A percentile compares a stretch with the other conserved stretches of the same genome.
Conservation (phyloP, 1,140 invertebrate genomes). For the Sweltsa coloradensis region DNA sequence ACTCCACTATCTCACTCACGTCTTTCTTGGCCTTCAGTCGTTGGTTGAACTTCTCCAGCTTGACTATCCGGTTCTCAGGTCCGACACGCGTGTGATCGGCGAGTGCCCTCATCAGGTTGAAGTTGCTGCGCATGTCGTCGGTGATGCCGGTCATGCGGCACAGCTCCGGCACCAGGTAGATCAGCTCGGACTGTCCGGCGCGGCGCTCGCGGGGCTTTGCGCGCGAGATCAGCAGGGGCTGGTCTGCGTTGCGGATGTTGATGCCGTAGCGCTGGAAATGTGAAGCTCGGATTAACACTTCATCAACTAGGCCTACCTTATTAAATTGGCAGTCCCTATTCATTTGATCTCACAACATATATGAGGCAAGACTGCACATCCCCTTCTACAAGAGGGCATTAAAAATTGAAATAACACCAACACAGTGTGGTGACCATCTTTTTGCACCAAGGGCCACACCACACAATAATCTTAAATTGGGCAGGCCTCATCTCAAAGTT, state of each 20-base stretch:
- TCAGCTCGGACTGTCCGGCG: slow-evolving; percentile 39
- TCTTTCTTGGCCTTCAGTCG: slow-evolving; percentile 27
- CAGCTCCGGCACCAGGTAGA: slow-evolving; percentile 60
- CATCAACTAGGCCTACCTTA: too few relatives aligned
- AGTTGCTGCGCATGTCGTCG: slow-evolving; percentile 27
- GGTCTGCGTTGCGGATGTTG: slow-evolving; percentile 35
- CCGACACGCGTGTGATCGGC: slow-evolving; percentile 47
- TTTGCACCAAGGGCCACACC: too few relatives aligned
- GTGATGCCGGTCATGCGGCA: slow-evolving; percentile 50
- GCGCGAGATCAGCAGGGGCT: slow-evolving; percentile 49
- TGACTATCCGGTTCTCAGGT: slow-evolving; percentile 43
- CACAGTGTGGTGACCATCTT: too few relatives aligned
- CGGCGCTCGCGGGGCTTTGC: slow-evolving; percentile 45
- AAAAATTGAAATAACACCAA: too few relatives aligned
- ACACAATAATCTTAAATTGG: too few relatives aligned
- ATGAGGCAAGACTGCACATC: too few relatives aligned
- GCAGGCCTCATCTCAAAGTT: too few relatives aligned
- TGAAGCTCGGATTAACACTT: too few relatives aligned
- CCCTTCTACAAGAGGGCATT: too few relatives aligned
- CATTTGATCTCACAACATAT: too few relatives aligned
- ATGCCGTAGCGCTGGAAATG: slow-evolving; percentile 49
- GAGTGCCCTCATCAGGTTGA: slow-evolving; percentile 46
- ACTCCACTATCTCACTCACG: background rate
- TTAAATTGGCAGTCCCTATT: too few relatives aligned
- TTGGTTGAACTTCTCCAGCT: slow-evolving; percentile 42